Evolutionary conservation across 2,888 invertebrate genomes (phyloP).

Genomic region (Oscheius sp.): DNA sequence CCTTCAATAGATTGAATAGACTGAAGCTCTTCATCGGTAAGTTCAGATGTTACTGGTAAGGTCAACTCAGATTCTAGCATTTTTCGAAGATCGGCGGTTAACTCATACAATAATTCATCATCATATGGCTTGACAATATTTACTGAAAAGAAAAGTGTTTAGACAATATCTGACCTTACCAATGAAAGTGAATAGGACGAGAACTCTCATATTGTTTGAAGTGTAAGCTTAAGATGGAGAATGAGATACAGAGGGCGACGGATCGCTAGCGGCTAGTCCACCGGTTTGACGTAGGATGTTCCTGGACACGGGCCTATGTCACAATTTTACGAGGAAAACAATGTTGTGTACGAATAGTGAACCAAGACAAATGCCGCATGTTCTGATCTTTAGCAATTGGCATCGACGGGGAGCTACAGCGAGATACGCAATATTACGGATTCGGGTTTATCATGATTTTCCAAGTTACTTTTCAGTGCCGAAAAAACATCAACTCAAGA

Average conservation of each 20-base stretch:
- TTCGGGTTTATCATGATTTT: background rate
- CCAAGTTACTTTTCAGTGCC: too few relatives aligned
- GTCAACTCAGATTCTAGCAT: constrained; percentile 9
- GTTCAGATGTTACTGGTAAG: background rate
- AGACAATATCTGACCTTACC: too few relatives aligned
- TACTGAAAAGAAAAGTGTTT: background rate
- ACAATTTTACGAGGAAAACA: constrained; percentile 23
- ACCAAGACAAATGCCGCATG: background rate
- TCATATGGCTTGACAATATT: background rate
- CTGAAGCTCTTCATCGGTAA: constrained; percentile 5
- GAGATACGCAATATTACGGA: background rate
- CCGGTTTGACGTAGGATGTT: constrained; percentile 10
- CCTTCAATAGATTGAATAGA: constrained; percentile 12
- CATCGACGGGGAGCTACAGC: background rate
- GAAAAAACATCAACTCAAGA: too few relatives aligned
- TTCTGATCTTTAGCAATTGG: background rate
- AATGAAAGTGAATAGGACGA: constrained; percentile 2
- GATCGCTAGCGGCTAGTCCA: constrained; percentile 5
- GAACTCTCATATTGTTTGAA: constrained; percentile 6
- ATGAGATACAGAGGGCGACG: constrained; percentile 19
- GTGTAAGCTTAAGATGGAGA: constrained; percentile 16
- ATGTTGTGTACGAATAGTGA: constrained; percentile 11
- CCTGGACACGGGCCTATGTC: constrained; percentile 13
- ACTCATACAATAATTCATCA: constrained; percentile 2
- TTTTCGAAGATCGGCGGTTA: constrained; percentile 1